Conservation (phyloP, 2,113 vertebrate species). For the Elephas maximus region DNA sequence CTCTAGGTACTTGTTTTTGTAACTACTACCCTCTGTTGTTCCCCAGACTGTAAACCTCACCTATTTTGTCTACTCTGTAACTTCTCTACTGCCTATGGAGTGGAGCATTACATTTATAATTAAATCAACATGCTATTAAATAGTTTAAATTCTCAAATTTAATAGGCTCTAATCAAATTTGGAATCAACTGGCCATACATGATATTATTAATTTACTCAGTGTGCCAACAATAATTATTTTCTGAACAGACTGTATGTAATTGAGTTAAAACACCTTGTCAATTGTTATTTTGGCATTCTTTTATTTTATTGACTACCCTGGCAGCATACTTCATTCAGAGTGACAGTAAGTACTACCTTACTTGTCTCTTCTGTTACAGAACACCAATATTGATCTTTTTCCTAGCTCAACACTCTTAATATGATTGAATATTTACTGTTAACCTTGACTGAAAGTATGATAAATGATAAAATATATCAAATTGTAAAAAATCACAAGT, state of each 20-base stretch:
- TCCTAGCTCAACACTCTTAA: constrained; percentile 37
- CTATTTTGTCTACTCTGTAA: background rate
- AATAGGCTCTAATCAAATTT: constrained; percentile 27
- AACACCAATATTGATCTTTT: constrained; percentile 63
- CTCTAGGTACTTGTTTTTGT: background rate
- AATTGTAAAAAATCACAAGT: constrained; percentile 39
- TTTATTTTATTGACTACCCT: constrained; percentile 50
- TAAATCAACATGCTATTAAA: background rate
- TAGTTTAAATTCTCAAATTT: background rate
- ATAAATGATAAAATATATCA: constrained; percentile 60
- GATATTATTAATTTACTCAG: constrained; percentile 29
- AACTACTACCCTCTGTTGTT: background rate
- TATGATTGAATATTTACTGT: constrained; percentile 60
- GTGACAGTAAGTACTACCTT: constrained; percentile 63
- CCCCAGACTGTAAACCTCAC: background rate
- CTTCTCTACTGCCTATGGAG: background rate
- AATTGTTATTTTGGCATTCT: constrained; percentile 43
- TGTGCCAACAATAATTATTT: background rate
- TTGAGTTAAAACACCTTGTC: constrained; percentile 5
- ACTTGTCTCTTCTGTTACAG: constrained; percentile 17
- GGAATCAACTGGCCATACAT: background rate
- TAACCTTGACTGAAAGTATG: constrained; percentile 68
- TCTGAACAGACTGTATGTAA: background rate
- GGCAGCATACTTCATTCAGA: background rate
- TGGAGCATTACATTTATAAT: background rate